Evolutionary conservation across 2,113 vertebrate genomes (phyloP).

Genomic region (Chloropsis cyanopogon): DNA sequence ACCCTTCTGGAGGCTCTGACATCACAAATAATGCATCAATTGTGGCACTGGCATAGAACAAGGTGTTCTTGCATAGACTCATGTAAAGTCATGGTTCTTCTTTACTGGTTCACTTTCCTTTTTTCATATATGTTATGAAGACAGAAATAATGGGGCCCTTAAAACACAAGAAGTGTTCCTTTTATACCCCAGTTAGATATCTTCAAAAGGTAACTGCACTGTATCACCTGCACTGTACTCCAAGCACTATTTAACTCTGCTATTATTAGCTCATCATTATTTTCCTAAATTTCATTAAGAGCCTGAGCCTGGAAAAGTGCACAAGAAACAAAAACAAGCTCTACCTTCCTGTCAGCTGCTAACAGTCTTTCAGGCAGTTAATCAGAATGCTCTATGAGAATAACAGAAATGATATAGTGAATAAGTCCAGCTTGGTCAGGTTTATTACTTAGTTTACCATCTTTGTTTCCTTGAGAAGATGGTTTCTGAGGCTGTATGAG

Average conservation of each 20-base stretch:
- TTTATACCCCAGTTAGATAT: background rate
- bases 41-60: accelerated
- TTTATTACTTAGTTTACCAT: background rate
- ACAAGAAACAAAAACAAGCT: background rate
- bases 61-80: background rate
- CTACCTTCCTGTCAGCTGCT: background rate
- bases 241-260: background rate
- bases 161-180: background rate
- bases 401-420: background rate
- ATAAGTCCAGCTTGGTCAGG: background rate
- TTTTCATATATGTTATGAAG: background rate
- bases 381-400: background rate
- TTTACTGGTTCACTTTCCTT: background rate
- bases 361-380: background rate
- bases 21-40: background rate
- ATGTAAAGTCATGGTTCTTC: background rate
- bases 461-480: background rate
- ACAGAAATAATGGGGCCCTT: background rate
- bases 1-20: background rate
- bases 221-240: background rate
- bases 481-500: background rate
- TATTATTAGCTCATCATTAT: background rate
- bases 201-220: background rate
- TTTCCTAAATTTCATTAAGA: background rate
- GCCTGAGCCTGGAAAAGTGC: background rate